These are phyloP conservation scores for Epizoanthus illoricatus DNA, from an alignment of 92 coral and sea anemone genomes.

Conservation along the genomic window DNA sequence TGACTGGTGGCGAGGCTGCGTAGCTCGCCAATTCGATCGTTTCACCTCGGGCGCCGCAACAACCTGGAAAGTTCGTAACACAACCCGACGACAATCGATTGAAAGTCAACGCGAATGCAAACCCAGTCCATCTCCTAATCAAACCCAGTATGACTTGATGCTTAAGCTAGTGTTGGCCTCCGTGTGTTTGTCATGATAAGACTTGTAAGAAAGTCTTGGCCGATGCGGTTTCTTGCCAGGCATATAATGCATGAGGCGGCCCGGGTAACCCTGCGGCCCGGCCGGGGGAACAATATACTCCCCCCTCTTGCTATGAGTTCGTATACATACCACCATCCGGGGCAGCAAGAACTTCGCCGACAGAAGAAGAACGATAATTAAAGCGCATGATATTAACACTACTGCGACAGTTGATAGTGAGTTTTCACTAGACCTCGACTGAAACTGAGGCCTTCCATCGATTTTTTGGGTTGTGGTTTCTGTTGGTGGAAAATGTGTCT, in stretches of 20 bases:
- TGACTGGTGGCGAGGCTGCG: too few relatives aligned
- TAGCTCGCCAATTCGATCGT: too few relatives aligned
- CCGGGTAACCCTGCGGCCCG: slow-evolving; percentile 71
- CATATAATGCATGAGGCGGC: slow-evolving; percentile 71
- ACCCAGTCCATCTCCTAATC: neutral
- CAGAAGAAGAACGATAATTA: slow-evolving; percentile 60
- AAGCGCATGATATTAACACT: slow-evolving; percentile 63
- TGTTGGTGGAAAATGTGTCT: neutral
- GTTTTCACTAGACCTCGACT: neutral
- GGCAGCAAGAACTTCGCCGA: slow-evolving; percentile 69
- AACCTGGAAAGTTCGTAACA: too few relatives aligned
- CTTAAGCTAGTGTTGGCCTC: slow-evolving; percentile 46
- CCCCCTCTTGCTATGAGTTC: slow-evolving; percentile 85
- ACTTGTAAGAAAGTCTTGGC: slow-evolving; percentile 14
- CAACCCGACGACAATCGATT: too few relatives aligned
- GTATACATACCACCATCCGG: slow-evolving; percentile 62
- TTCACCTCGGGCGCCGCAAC: too few relatives aligned
- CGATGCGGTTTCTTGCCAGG: slow-evolving; percentile 30
- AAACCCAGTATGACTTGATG: slow-evolving; percentile 79
- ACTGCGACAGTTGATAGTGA: slow-evolving; percentile 58
- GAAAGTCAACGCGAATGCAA: neutral
- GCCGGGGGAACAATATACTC: slow-evolving; percentile 84
- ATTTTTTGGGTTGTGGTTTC: neutral
- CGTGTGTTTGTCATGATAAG: slow-evolving; percentile 16
- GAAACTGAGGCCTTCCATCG: neutral